Evolutionary conservation across 37 sponge, comb jelly and placozoan genomes (phyloP), one percentile per base, ranked within the genome.

Genomic region (Oopsacas minuta): DNA sequence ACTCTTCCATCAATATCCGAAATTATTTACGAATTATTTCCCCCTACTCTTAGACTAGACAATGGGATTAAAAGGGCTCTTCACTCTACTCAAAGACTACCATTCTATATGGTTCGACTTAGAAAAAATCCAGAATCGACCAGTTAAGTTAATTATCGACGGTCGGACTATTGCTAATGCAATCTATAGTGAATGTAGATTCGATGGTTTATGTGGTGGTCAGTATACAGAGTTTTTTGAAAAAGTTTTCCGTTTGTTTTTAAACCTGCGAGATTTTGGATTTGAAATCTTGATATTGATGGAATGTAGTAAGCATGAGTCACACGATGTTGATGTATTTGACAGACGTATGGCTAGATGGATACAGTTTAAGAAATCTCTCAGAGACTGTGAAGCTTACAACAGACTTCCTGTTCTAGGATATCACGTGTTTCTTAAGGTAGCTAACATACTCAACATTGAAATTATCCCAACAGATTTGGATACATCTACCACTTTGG

Each of bases 271-370:
- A 61, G 7, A 10, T 61, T 61, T 61, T 61, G 75, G 75, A 12
- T 61, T 61, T n/a, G 75, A 61, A 10, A 61, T 61, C 5, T 10
- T 61, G 75, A 61, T 61, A 61, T 61, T 61, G 75, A 61, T 61
- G 75, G 75, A 61, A n/a, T 61, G 75, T 61, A 34, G 75, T 25
- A 61, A 61, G 22, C 75, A 61, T 5, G 75, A 61, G 75, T 25
- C 20, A 3, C 22, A 61, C 30, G 75, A 61, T 3, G 7, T 61
- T 20, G 75, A 61, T 61, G 28, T 61, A 61, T 61, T 25, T 34
- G 75, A 61, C 30, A 10, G 75, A n/a, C 75, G 75, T 25, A 61
- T 61, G 75, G 28, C 75, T 5, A 61, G 75, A 61, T 61, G 75
- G 75, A 3, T 61, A 7, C 7, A 3, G 22, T 61, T 61, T 61